Percentiles rank a stretch among this genome's conserved stretches.
phyloP scores from a whole-genome alignment of 2,113 vertebrate species.

The Bufo gargarizans region DNA sequence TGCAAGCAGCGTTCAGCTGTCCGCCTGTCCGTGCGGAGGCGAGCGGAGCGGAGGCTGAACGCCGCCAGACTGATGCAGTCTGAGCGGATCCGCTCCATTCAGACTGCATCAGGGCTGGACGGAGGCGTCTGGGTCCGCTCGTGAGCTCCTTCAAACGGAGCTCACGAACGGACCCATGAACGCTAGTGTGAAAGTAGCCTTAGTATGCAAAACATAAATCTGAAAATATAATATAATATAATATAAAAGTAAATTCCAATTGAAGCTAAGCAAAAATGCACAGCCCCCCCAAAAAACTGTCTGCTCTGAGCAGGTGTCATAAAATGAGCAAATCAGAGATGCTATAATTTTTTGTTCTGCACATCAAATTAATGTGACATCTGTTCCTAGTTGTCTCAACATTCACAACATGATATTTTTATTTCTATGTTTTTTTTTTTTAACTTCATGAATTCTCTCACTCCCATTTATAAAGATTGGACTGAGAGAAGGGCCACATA shows the following conservation, averaged over 20 bases:
- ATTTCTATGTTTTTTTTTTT: not conserved
- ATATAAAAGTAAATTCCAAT: not conserved
- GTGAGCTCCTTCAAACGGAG: too few relatives aligned
- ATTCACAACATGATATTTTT: slow-evolving; percentile 65
- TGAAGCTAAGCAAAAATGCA: slow-evolving; percentile 55
- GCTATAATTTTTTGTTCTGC: slow-evolving; percentile 70
- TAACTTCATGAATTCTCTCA: not conserved
- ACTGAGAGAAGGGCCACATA: too few relatives aligned
- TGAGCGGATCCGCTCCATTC: too few relatives aligned
- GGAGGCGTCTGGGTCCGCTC: too few relatives aligned
- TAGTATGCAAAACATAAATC: not conserved
- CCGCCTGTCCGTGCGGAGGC: too few relatives aligned
- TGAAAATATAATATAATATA: not conserved
- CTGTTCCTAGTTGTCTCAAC: slow-evolving; percentile 62
- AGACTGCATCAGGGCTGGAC: too few relatives aligned
- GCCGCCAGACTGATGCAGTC: too few relatives aligned
- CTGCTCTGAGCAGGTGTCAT: slow-evolving; percentile 31
- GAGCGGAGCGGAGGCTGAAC: too few relatives aligned
- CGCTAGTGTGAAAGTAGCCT: too few relatives aligned
- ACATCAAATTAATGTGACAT: slow-evolving; percentile 70
- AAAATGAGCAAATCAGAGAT: slow-evolving; percentile 62
- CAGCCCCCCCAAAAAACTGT: slow-evolving; percentile 65
- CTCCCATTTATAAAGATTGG: not conserved
- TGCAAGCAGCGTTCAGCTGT: too few relatives aligned
- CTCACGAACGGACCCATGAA: too few relatives aligned